phyloP scores from a whole-genome alignment of 2,797 vertebrate genomes.

The Crypturellus tataupa region DNA sequence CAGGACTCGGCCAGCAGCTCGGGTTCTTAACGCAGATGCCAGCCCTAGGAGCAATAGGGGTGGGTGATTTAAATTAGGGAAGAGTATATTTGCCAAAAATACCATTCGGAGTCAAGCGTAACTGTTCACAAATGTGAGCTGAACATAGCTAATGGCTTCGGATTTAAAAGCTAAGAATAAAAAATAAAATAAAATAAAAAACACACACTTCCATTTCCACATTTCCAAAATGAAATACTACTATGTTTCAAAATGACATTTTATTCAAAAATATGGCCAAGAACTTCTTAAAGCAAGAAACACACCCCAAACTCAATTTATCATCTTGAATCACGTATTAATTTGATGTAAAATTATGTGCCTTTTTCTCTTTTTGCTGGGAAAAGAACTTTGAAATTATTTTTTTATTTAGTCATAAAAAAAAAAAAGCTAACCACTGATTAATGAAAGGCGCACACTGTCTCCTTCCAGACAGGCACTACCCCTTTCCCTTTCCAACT shows the following conservation, averaged over 20 bases:
- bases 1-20: neutral
- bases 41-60: neutral
- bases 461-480: neutral
- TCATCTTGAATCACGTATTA: neutral
- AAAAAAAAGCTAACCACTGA: neutral
- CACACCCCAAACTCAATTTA: neutral
- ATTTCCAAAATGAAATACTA: neutral
- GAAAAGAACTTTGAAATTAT: neutral
- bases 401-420: neutral
- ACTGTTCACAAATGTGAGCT: neutral
- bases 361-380: neutral
- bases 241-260: neutral
- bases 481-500: neutral
- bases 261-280: neutral
- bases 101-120: neutral
- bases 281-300: neutral
- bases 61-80: accelerated
- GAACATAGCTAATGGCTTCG: neutral
- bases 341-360: neutral
- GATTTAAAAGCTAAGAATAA: neutral
- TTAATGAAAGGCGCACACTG: neutral
- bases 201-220: neutral
- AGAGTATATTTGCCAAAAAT: neutral
- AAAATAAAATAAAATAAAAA: neutral
- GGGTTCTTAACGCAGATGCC: neutral